Conservation (phyloP, 1,140 invertebrate species). For the Zophobas morio region DNA sequence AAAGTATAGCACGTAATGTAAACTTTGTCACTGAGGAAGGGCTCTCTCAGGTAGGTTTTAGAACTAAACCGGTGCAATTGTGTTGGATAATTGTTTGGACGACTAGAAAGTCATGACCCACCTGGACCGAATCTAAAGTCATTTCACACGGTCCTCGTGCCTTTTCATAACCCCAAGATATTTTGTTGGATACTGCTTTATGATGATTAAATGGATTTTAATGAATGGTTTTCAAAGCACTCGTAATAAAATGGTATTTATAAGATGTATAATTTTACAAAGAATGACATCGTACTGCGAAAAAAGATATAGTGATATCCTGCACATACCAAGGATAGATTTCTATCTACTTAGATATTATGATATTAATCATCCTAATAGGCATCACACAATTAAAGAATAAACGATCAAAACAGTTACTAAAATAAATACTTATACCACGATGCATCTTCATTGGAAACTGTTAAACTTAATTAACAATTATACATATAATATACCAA, state of each 20-base stretch:
- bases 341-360: no score
- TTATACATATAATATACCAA: no score
- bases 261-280: constrained; percentile 3
- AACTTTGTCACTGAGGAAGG: constrained; percentile 53
- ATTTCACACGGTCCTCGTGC: constrained; percentile 54
- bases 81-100: constrained; percentile 35
- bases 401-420: no score
- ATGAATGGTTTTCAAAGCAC: constrained; percentile 42
- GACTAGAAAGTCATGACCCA: constrained; percentile 54
- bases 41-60: not conserved
- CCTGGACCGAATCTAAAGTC: constrained; percentile 54
- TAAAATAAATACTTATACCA: no score
- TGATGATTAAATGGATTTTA: constrained; percentile 52
- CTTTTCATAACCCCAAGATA: constrained; percentile 50
- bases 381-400: no score
- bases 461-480: no score
- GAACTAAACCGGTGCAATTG: constrained; percentile 10
- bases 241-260: constrained; percentile 36
- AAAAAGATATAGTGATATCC: not conserved
- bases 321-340: no score
- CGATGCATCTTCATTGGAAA: no score
- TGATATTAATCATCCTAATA: no score
- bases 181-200: constrained; percentile 44
- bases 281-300: not conserved
- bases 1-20: constrained; percentile 55